phyloP scores from a whole-genome alignment of 2,113 vertebrate species.

The Aphyosemion australe region DNA sequence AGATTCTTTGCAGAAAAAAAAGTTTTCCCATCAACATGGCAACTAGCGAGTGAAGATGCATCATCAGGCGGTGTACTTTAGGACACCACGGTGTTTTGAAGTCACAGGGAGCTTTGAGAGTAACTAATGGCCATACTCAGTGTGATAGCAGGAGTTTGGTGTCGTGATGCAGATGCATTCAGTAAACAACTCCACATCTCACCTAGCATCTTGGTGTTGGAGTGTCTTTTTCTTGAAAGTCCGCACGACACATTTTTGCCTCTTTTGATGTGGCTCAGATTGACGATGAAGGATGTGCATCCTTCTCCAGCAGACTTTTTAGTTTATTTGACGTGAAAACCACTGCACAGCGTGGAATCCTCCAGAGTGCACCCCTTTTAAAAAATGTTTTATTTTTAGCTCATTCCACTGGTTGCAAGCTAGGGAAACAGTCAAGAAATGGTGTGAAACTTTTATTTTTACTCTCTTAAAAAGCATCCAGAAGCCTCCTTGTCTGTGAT shows the following conservation, averaged over 20 bases:
- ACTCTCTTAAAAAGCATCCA: neutral
- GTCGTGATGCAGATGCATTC: neutral
- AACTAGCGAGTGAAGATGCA: neutral
- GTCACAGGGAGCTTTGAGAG: neutral
- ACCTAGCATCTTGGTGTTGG: neutral
- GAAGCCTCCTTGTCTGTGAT: neutral
- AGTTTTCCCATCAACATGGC: neutral
- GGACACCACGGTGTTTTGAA: neutral
- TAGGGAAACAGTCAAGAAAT: neutral
- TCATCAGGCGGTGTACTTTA: neutral
- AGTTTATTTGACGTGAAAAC: neutral
- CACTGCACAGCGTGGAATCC: neutral
- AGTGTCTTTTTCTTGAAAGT: neutral
- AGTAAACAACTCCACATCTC: conserved; percentile 5
- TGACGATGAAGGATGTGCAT: conserved; percentile 1
- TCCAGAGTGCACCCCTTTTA: neutral
- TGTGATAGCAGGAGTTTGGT: neutral
- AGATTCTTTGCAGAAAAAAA: neutral
- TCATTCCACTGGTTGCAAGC: neutral
- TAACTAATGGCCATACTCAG: neutral
- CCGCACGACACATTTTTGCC: conserved; percentile 1
- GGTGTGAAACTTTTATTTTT: neutral
- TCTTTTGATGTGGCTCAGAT: conserved; percentile 5
- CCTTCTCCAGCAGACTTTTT: too few species aligned
- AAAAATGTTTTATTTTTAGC: neutral